phyloP scores from a whole-genome alignment of 2,888 invertebrate species.

The Drosophila acutilabella region DNA sequence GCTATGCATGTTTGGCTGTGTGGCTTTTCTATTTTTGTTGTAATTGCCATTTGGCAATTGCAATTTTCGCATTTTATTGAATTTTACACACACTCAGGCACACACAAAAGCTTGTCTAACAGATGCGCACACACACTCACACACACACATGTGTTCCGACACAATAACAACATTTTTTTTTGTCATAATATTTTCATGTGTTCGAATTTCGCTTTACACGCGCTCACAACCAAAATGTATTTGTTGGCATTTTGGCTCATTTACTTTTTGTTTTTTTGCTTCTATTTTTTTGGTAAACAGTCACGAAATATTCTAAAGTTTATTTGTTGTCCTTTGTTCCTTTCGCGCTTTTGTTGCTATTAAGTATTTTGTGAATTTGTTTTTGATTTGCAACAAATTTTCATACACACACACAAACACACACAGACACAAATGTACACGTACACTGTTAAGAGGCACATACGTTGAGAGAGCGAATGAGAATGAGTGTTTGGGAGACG shows the following conservation, averaged over 20 bases:
- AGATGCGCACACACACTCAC: slow-evolving; percentile 58
- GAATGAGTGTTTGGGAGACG: slow-evolving; percentile 34
- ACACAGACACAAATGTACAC: slow-evolving; percentile 12
- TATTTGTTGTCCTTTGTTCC: not conserved
- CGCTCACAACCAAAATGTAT: slow-evolving; percentile 42
- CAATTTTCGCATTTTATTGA: slow-evolving; percentile 79
- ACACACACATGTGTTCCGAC: slow-evolving; percentile 48
- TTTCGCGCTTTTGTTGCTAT: slow-evolving; percentile 27
- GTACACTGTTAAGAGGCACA: slow-evolving; percentile 24
- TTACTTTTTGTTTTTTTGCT: slow-evolving; percentile 11
- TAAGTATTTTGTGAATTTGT: slow-evolving; percentile 57
- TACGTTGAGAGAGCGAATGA: slow-evolving; percentile 33
- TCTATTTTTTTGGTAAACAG: slow-evolving; percentile 31
- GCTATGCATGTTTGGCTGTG: slow-evolving; percentile 38
- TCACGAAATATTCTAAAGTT: slow-evolving; percentile 31
- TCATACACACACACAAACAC: slow-evolving; percentile 41
- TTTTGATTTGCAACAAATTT: slow-evolving; percentile 58
- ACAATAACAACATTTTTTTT: slow-evolving; percentile 73
- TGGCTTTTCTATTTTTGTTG: slow-evolving; percentile 49
- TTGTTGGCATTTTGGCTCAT: slow-evolving; percentile 46
- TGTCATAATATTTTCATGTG: slow-evolving; percentile 74
- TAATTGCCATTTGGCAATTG: slow-evolving; percentile 77
- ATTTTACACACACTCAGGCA: slow-evolving; percentile 68
- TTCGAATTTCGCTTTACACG: slow-evolving; percentile 46
- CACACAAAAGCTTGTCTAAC: slow-evolving; percentile 53